Percentiles rank a stretch among this genome's conserved stretches.
Evolutionary conservation across 2,888 invertebrate species (phyloP).

Genomic region (Meliscaeva auricollis): DNA sequence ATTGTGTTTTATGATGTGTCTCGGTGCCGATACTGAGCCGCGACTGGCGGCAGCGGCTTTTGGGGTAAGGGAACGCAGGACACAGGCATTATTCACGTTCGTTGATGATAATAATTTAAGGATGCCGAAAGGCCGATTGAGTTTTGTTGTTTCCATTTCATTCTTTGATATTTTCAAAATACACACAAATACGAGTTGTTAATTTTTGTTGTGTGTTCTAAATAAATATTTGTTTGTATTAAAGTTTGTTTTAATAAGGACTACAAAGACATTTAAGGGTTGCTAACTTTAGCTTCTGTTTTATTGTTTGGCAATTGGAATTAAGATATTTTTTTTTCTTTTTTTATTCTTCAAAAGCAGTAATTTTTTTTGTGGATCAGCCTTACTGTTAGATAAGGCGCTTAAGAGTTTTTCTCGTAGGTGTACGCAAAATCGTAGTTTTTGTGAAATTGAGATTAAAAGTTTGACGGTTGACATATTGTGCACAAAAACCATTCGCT

Average conservation of each 20-base stretch:
- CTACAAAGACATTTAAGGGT: constrained; percentile 25
- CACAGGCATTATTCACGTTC: constrained; percentile 6
- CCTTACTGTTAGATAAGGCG: too few relatives aligned
- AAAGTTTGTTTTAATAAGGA: constrained; percentile 32
- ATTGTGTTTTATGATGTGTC: constrained; percentile 37
- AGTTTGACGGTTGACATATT: too few relatives aligned
- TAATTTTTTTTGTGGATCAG: too few relatives aligned
- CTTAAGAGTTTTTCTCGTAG: too few relatives aligned
- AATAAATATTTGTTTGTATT: constrained; percentile 51
- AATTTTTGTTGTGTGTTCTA: constrained; percentile 17
- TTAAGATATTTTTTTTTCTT: background rate
- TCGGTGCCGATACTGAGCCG: background rate
- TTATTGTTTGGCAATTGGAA: constrained; percentile 6
- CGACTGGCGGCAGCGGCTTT: background rate
- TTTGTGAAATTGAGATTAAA: too few relatives aligned
- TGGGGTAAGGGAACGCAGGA: background rate
- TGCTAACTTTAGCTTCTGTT: constrained; percentile 3
- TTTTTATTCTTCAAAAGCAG: too few relatives aligned
- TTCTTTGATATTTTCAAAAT: constrained; percentile 41
- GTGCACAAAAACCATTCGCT: too few relatives aligned
- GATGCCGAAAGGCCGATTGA: constrained; percentile 20
- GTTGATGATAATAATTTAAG: constrained; percentile 26
- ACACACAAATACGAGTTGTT: constrained; percentile 30
- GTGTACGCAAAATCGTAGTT: too few relatives aligned
- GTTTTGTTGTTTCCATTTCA: constrained; percentile 52